phyloP scores from a whole-genome alignment of 2,113 vertebrate species.

The Mustelus asterias region DNA sequence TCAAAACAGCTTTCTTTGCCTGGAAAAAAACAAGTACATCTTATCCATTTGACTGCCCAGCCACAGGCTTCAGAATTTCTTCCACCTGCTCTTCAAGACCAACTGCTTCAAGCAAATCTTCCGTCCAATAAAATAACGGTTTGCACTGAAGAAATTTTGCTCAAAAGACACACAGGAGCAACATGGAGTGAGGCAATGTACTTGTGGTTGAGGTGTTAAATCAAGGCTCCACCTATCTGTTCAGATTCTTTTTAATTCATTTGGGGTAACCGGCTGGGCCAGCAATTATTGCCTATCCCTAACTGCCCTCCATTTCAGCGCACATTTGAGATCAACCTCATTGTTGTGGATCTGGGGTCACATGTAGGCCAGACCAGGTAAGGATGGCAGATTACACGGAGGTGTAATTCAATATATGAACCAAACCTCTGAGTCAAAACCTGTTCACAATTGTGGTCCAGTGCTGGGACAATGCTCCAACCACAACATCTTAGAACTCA shows the following conservation, averaged over 20 bases:
- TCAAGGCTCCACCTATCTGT: too few species aligned
- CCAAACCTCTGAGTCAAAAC: neutral
- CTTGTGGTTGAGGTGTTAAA: neutral
- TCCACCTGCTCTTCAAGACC: neutral
- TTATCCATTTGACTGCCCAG: neutral
- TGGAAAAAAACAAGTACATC: constrained; percentile 44
- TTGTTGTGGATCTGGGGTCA: too few species aligned
- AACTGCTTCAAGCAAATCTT: neutral
- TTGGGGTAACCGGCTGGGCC: too few species aligned
- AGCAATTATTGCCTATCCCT: too few species aligned
- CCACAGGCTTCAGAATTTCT: too few species aligned
- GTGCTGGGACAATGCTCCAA: neutral
- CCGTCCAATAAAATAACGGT: neutral
- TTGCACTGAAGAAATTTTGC: neutral
- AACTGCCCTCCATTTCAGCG: neutral
- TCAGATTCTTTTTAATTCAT: neutral
- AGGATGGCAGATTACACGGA: neutral
- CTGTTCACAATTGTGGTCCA: neutral
- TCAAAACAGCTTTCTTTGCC: constrained; percentile 98
- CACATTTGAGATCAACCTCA: too few species aligned
- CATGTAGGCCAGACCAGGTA: too few species aligned
- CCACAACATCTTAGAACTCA: too few species aligned
- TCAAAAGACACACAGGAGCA: neutral
- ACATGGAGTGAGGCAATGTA: neutral
- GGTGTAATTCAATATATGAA: neutral